A percentile compares a stretch with the other conserved stretches of the same genome.
These are phyloP conservation scores for Corythornis leucogaster DNA, from an alignment of 2,797 vertebrate genomes.

Conservation along the genomic window DNA sequence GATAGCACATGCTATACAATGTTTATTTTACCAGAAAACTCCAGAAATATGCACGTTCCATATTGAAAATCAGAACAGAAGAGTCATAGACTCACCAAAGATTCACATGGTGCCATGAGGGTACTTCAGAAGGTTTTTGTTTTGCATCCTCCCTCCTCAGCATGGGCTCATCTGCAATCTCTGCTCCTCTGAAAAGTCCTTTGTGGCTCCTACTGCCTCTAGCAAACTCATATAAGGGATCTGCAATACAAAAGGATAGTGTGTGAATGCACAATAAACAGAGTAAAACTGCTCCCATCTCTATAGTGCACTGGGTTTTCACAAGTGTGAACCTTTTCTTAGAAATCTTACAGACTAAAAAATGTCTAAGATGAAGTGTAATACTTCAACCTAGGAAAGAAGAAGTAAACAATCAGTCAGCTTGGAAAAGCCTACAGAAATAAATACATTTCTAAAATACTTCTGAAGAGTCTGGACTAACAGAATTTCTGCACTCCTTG, in stretches of 20 bases:
- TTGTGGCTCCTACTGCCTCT: not conserved
- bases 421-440: not conserved
- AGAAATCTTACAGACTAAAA: not conserved
- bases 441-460: not conserved
- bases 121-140: not conserved
- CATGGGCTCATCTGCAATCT: not conserved
- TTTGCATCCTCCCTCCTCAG: not conserved
- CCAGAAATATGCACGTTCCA: not conserved
- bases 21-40: not conserved
- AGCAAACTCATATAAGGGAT: not conserved
- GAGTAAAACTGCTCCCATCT: not conserved
- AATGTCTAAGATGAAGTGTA: not conserved
- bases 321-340: not conserved
- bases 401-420: not conserved
- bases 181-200: not conserved
- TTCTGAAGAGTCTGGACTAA: not conserved
- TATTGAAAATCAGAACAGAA: not conserved
- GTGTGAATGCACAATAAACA: not conserved
- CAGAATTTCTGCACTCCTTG: not conserved
- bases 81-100: not conserved
- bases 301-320: not conserved
- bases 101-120: fast-evolving
- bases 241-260: not conserved
- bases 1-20: not conserved
- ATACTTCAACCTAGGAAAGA: not conserved